Percentiles rank a stretch among this genome's conserved stretches.
phyloP scores from a whole-genome alignment of 2,797 vertebrate genomes.

The Fistularia commersonii region DNA sequence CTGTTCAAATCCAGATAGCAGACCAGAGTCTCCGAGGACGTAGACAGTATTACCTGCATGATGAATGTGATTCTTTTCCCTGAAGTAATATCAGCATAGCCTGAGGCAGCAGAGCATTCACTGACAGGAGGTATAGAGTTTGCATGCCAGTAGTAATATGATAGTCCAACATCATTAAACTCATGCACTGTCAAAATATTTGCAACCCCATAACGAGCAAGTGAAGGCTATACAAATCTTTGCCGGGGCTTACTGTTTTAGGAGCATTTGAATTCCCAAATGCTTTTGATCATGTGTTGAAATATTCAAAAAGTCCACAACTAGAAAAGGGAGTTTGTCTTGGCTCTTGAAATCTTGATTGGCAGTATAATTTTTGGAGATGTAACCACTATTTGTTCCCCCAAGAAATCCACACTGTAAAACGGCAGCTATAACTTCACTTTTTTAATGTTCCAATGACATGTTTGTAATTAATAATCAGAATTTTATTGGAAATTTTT shows the following conservation, averaged over 20 bases:
- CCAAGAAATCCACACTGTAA: too few species aligned
- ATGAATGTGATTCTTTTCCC: slow-evolving; percentile 46
- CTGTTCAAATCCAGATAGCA: slow-evolving; percentile 36
- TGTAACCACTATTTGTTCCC: too few species aligned
- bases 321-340: background rate
- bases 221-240: slow-evolving; percentile 16
- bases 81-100: slow-evolving; percentile 61
- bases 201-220: slow-evolving; percentile 14
- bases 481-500: too few species aligned
- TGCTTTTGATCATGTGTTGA: slow-evolving; percentile 3
- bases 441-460: too few species aligned
- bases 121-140: slow-evolving; percentile 42
- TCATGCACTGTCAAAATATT: slow-evolving; percentile 50
- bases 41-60: slow-evolving; percentile 44
- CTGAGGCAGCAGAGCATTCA: slow-evolving; percentile 35
- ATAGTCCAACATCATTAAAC: slow-evolving; percentile 52
- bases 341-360: background rate
- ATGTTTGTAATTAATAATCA: too few species aligned
- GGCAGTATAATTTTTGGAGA: background rate
- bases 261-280: too few species aligned
- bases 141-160: slow-evolving; percentile 50
- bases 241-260: slow-evolving; percentile 28
- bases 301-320: background rate
- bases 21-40: slow-evolving; percentile 52
- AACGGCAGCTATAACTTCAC: too few species aligned